Percentiles rank a stretch among this genome's conserved stretches.
phyloP scores from a whole-genome alignment of 2,797 vertebrate species.

The Enteromius argenteus region DNA sequence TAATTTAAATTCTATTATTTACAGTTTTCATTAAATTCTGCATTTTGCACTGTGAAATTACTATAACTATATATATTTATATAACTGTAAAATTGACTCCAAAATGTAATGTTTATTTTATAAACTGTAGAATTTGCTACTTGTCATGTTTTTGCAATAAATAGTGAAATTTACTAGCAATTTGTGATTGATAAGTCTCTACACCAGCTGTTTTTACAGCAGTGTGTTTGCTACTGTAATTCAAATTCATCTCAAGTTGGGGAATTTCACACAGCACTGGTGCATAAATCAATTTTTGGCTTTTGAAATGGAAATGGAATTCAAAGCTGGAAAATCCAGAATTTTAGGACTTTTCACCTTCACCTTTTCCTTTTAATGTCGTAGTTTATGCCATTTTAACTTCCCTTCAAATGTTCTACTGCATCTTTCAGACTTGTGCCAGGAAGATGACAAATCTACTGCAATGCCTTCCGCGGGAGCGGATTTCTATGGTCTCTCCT shows the following conservation, averaged over 20 bases:
- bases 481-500: conserved; percentile 78
- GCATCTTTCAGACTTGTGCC: conserved; percentile 80
- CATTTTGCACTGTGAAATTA: too few species aligned
- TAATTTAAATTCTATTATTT: too few species aligned
- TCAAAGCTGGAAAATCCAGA: not conserved
- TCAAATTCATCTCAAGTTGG: not conserved
- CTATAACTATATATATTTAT: too few species aligned
- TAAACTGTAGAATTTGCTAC: not conserved
- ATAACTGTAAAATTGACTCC: too few species aligned
- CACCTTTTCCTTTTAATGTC: conserved; percentile 73
- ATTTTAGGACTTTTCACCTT: conserved; percentile 65
- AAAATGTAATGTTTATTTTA: too few species aligned
- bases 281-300: not conserved
- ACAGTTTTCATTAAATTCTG: too few species aligned
- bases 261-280: not conserved
- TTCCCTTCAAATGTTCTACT: conserved; percentile 69
- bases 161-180: not conserved
- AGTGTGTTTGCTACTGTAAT: not conserved
- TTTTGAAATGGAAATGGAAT: conserved; percentile 10
- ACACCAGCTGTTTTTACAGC: not conserved
- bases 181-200: not conserved
- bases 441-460: conserved; percentile 85
- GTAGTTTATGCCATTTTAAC: conserved; percentile 77
- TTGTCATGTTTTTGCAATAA: not conserved
- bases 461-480: conserved; percentile 81